Evolutionary conservation across 2,797 vertebrate genomes (phyloP).

Genomic region (Chrysocyon brachyurus): DNA sequence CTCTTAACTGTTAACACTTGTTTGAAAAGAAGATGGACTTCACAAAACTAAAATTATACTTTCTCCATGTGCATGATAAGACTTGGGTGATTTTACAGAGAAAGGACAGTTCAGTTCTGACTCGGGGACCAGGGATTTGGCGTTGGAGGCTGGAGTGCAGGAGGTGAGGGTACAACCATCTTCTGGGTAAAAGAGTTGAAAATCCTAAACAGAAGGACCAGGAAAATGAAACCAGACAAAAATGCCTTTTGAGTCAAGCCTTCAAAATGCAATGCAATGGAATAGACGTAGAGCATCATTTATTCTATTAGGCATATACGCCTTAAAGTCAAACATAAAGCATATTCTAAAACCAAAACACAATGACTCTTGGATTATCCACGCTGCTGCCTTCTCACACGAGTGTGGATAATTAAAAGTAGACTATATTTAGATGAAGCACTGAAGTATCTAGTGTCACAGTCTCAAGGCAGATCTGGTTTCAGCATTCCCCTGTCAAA

Average conservation of each 20-base stretch:
- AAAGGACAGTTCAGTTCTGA: background rate
- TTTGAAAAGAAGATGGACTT: background rate
- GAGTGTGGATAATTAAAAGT: background rate
- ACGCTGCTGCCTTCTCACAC: background rate
- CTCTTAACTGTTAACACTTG: background rate
- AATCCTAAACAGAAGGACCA: background rate
- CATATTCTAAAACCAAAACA: background rate
- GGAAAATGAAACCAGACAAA: constrained; percentile 29
- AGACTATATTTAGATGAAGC: constrained; percentile 14
- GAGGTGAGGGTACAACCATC: background rate
- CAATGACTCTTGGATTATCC: background rate
- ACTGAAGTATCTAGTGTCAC: background rate
- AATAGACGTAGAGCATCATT: background rate
- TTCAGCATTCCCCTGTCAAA: constrained; percentile 47
- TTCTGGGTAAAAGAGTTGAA: background rate
- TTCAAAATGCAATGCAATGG: background rate
- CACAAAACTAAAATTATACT: background rate
- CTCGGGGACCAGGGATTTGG: background rate
- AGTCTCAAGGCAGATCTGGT: background rate
- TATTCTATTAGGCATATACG: background rate
- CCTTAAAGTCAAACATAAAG: background rate
- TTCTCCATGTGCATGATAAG: background rate
- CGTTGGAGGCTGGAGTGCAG: background rate
- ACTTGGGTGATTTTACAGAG: background rate
- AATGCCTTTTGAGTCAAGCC: background rate